phyloP scores from a whole-genome alignment of 2,888 invertebrate genomes.

The Machimus rusticus region DNA sequence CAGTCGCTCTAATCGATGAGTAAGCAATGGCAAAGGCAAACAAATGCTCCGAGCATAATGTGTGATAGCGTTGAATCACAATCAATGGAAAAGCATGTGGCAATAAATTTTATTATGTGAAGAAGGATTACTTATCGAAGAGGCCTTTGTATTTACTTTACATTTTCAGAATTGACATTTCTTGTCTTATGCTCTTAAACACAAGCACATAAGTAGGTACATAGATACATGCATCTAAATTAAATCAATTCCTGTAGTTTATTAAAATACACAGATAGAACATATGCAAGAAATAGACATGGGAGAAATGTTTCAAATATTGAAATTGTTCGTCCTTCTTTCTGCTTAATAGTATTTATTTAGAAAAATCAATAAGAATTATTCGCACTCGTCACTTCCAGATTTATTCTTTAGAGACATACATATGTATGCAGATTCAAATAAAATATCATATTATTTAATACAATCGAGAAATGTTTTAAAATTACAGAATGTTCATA shows the following conservation, averaged over 20 bases:
- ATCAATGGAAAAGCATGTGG: not conserved
- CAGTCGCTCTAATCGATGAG: constrained; percentile 6
- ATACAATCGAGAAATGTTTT: too few species aligned
- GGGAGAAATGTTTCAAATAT: too few species aligned
- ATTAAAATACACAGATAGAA: not conserved
- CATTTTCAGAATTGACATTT: not conserved
- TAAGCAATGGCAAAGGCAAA: not conserved
- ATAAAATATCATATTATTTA: too few species aligned
- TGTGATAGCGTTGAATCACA: constrained; percentile 15
- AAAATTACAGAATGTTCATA: too few species aligned
- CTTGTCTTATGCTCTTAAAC: not conserved
- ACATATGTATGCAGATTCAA: too few species aligned
- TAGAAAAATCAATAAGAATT: too few species aligned
- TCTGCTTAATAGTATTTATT: too few species aligned
- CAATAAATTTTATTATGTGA: constrained; percentile 17
- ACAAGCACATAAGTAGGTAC: not conserved
- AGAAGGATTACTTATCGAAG: constrained; percentile 12
- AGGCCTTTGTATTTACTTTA: not conserved
- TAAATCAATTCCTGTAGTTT: not conserved
- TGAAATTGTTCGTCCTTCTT: too few species aligned
- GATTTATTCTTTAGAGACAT: too few species aligned
- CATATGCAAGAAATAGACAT: not conserved
- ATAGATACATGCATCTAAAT: not conserved
- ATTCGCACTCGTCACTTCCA: too few species aligned
- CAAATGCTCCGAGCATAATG: constrained; percentile 3